These are phyloP conservation scores for Drosophila nasuta DNA, from an alignment of 1,140 invertebrate species.

Conservation along the genomic window DNA sequence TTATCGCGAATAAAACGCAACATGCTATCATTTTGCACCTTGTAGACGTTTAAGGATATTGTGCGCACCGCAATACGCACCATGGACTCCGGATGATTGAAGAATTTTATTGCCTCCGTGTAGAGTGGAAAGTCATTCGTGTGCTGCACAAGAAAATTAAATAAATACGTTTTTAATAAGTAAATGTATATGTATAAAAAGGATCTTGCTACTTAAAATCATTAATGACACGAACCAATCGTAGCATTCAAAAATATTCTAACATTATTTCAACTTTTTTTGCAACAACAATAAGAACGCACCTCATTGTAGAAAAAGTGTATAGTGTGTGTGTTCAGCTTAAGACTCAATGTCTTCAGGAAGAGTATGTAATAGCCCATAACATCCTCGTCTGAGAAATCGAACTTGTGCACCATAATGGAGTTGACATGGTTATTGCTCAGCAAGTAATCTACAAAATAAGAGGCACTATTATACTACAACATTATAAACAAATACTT, in stretches of 20 bases:
- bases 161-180: not conserved
- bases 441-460: conserved; percentile 96
- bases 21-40: conserved; percentile 98
- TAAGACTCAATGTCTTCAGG: conserved; percentile 98
- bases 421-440: conserved; percentile 99
- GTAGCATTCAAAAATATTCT: too few species aligned
- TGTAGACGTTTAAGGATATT: conserved; percentile 98
- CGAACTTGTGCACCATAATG: conserved; percentile 99
- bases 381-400: conserved; percentile 99
- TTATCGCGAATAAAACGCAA: conserved; percentile 96
- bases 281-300: not conserved
- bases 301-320: conserved; percentile 99
- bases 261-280: too few species aligned
- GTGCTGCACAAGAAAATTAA: conserved; percentile 88
- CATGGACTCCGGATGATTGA: conserved; percentile 99
- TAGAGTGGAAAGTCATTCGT: conserved; percentile 99
- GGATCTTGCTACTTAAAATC: too few species aligned
- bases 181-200: too few species aligned
- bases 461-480: not conserved
- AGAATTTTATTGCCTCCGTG: conserved; percentile 99
- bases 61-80: conserved; percentile 99
- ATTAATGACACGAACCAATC: too few species aligned
- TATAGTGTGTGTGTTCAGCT: conserved; percentile 99
- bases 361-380: conserved; percentile 99
- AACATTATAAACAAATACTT: not conserved